Conservation (phyloP, 2,113 vertebrate species). For the Copsychus sechellarum region DNA sequence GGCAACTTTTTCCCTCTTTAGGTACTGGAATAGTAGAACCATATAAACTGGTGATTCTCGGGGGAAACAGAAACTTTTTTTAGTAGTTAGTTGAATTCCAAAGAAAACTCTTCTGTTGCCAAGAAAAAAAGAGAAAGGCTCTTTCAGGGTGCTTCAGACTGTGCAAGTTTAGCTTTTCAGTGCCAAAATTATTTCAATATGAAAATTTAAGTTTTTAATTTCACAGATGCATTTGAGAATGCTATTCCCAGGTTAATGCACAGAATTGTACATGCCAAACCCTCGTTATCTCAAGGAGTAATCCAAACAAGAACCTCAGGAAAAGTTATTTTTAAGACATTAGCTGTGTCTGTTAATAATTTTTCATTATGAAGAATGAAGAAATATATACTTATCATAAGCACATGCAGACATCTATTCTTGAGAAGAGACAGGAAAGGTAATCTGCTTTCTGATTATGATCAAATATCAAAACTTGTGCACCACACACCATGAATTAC, state of each 20-base stretch:
- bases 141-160: background rate
- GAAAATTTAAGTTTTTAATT: background rate
- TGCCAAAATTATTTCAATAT: background rate
- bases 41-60: background rate
- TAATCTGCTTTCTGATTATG: background rate
- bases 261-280: background rate
- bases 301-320: background rate
- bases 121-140: background rate
- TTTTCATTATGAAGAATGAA: background rate
- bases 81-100: background rate
- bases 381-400: background rate
- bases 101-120: background rate
- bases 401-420: background rate
- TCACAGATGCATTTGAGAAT: background rate
- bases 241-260: background rate
- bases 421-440: accelerated
- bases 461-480: background rate
- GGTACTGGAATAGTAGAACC: background rate
- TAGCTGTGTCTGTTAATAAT: background rate
- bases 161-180: background rate
- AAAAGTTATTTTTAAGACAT: background rate
- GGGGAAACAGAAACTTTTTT: background rate
- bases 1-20: background rate
- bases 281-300: background rate
- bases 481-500: background rate